Evolutionary conservation across 2,888 invertebrate species (phyloP), one percentile per base, ranked within the genome.

Genomic region (Onchidella celtica): DNA sequence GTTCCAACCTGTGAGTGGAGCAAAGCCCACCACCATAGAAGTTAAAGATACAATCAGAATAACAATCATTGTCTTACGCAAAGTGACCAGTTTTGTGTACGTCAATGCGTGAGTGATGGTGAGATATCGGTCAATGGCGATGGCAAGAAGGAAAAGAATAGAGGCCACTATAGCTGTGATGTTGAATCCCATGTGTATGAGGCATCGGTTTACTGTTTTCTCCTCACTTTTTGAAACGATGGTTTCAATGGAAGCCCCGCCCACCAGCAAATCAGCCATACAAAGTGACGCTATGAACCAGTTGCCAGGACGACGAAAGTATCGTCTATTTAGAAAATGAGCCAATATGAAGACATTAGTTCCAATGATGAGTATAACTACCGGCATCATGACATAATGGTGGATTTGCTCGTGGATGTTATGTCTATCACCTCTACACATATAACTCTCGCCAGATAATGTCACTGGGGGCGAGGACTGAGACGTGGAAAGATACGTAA

Each of bases 1-100:
- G 34, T 86, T 88, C 91, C 90, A 91, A 2, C 90, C 91, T 34
- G 87, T 80, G 59, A 90, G 72, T 6, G 91, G 91, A 9, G 87
- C 68, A 34, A 88, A 88, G 47, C 91, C 91, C 11, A 87, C 79
- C 9, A 83, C 17, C 6, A 89, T 59, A 14, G 88, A 86, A n/a
- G 87, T 66, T 0, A 84, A 38, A 86, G 89, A 89, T n/a, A 86
- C 83, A 40, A 83, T 79, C 59, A 81, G 29, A 27, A 90, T 87
- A 27, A 83, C 85, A 17, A 85, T 29, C 9, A 77, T 34, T 1
- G 87, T 87, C 66, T 83, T 85, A 9, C 79, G 65, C 29, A 82
- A 79, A 34, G 89, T 88, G 79, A 90, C 85, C 3, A 88, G 80
- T 9, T 85, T 83, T 40, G 79, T 84, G 79, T 91, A 90, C 14